These are phyloP conservation scores for Diaphora mendica DNA, from an alignment of 2,888 invertebrate species.

Conservation along the genomic window DNA sequence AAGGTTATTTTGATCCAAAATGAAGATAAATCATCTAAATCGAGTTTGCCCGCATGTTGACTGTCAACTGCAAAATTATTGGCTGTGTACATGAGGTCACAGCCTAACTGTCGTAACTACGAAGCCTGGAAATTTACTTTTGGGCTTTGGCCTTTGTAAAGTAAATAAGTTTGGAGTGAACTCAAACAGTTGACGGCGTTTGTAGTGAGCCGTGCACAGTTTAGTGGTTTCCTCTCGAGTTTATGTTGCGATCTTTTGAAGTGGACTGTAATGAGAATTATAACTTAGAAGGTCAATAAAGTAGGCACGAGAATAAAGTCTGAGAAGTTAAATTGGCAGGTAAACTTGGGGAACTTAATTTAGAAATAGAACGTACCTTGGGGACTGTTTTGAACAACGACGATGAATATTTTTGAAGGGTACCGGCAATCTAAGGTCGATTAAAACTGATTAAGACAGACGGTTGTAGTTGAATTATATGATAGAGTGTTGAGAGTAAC, in stretches of 20 bases:
- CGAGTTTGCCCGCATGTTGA: background rate
- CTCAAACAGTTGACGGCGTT: constrained; percentile 33
- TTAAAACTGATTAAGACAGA: background rate
- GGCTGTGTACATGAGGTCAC: background rate
- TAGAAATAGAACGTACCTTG: background rate
- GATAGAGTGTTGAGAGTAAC: too few relatives aligned
- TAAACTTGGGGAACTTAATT: background rate
- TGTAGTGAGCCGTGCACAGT: constrained; percentile 31
- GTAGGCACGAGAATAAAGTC: constrained; percentile 15
- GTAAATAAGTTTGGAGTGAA: constrained; percentile 42
- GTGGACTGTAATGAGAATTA: constrained; percentile 17
- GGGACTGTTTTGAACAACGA: background rate
- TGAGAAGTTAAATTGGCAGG: constrained; percentile 8
- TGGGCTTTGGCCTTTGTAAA: constrained; percentile 27
- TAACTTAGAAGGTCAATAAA: constrained; percentile 20
- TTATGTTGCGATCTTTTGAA: constrained; percentile 39
- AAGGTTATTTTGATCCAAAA: background rate
- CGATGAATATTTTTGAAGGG: background rate
- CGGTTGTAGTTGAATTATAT: background rate
- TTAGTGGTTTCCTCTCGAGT: constrained; percentile 38
- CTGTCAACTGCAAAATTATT: constrained; percentile 2
- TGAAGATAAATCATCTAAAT: background rate
- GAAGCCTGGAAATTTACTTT: constrained; percentile 31
- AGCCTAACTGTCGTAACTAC: constrained; percentile 14
- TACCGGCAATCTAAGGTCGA: background rate